phyloP scores from a whole-genome alignment of 2,113 vertebrate genomes.

The Sinocyclocheilus rhinocerous region DNA sequence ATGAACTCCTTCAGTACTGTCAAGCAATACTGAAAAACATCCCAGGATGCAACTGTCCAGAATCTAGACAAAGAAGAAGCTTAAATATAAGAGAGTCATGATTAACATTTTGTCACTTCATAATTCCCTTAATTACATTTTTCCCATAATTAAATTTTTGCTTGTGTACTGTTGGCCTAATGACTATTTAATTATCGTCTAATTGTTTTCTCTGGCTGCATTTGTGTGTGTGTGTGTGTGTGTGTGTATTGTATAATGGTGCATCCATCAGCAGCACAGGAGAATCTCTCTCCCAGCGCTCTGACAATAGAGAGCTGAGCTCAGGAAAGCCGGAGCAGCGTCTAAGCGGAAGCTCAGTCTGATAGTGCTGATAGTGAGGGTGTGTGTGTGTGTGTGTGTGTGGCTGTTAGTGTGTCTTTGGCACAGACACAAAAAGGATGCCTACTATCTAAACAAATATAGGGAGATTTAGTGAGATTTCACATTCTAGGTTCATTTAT shows the following conservation, averaged over 20 bases:
- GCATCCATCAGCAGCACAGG: not conserved
- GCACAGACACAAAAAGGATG: not conserved
- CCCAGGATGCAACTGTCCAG: too few species aligned
- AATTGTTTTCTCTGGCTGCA: not conserved
- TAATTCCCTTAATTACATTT: too few species aligned
- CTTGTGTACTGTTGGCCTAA: not conserved
- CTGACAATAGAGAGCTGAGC: constrained; percentile 33
- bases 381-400: not conserved
- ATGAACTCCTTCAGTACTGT: too few species aligned
- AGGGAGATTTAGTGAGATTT: constrained; percentile 9
- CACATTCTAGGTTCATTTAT: not conserved
- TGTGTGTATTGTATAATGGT: not conserved
- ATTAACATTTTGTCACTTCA: too few species aligned
- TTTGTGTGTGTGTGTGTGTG: too few species aligned
- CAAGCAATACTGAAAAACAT: too few species aligned
- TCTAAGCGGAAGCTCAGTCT: constrained; percentile 8
- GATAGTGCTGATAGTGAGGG: not conserved
- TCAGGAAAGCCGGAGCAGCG: constrained; percentile 22
- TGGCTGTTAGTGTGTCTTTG: not conserved
- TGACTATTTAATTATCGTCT: not conserved
- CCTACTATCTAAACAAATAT: not conserved
- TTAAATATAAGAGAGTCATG: too few species aligned
- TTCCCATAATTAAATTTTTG: too few species aligned
- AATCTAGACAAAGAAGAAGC: too few species aligned
- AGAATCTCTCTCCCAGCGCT: constrained; percentile 14